Conservation (phyloP, 23 tunicate genomes). For the Ciona savignyi region DNA sequence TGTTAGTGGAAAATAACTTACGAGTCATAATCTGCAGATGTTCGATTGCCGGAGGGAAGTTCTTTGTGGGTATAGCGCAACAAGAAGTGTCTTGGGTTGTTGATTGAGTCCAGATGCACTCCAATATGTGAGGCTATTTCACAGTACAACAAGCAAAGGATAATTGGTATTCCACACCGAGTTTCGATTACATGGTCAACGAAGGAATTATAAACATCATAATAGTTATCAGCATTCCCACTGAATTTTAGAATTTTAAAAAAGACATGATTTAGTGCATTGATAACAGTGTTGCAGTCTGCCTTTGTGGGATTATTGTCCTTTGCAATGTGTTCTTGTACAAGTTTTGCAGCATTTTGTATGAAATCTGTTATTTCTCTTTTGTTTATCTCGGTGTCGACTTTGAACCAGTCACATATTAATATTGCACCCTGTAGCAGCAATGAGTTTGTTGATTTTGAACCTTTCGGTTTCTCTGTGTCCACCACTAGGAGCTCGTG, state of each 20-base stretch:
- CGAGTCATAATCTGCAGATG: too few species aligned
- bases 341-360: neutral
- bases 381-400: neutral
- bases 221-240: slow-evolving; percentile 24
- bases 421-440: neutral
- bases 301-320: too few species aligned
- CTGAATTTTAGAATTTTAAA: neutral
- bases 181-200: slow-evolving; percentile 18
- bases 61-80: too few species aligned
- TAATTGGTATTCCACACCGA: slow-evolving; percentile 29
- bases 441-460: neutral
- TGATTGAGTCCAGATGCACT: neutral
- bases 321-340: too few species aligned
- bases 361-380: slow-evolving; percentile 14
- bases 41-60: too few species aligned
- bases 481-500: neutral
- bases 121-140: slow-evolving; percentile 28
- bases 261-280: neutral
- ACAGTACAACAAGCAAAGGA: slow-evolving; percentile 16
- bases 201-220: slow-evolving; percentile 28
- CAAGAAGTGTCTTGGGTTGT: neutral
- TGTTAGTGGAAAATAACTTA: too few species aligned
- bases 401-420: neutral
- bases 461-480: neutral
- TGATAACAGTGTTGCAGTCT: neutral